Base-by-base conservation (phyloP, 2,888 invertebrate species). In the Hypselothyrea guttata region DNA sequence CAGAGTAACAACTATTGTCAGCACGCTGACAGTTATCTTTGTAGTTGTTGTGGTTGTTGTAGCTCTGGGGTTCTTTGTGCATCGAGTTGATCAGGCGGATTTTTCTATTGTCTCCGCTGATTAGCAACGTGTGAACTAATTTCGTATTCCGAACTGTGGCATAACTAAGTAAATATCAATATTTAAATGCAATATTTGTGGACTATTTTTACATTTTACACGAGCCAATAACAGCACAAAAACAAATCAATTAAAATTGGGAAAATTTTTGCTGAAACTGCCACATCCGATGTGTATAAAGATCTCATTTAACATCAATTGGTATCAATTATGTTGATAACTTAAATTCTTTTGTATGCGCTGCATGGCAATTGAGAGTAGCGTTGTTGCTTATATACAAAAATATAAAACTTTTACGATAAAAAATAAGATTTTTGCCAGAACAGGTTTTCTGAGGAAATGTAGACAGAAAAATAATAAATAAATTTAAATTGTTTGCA, bases 281-380 rank as follows among this genome's bases (percentile, higher is more conserved):
- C 22, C 41, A n/a, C 46, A 57, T 65, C 56, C 63, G 49, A 53
- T 53, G 45, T 38, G 48, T 35, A 67, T 56, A 51, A 38, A 73
- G 62, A 77, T 53, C 65, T 66, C 65, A 81, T 84, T 81, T 73
- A 65, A 70, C 73, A 56, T 77, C 81, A 81, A 81, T 81, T 81
- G 81, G 48, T 69, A 70, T 68, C 81, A 84, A 82, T 82, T 82
- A 82, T 77, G 73, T 47, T 56, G 60, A 66, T 71, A 60, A 62
- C 66, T 62, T 66, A 77, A 77, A 77, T 83, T 75, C 66, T 69
- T 75, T 72, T 64, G 70, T 71, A 49, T 53, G 48, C 34, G 45
- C 28, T 28, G 46, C 53, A 22, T 9, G 55, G 62, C 69, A 71
- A 77, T 83, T 77, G 71, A 44, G 68, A 67, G 48, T 7, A n/a